Percentiles rank a stretch among this genome's conserved stretches.
These are phyloP conservation scores for Eilema sororculum DNA, from an alignment of 2,888 invertebrate genomes.

Conservation along the genomic window DNA sequence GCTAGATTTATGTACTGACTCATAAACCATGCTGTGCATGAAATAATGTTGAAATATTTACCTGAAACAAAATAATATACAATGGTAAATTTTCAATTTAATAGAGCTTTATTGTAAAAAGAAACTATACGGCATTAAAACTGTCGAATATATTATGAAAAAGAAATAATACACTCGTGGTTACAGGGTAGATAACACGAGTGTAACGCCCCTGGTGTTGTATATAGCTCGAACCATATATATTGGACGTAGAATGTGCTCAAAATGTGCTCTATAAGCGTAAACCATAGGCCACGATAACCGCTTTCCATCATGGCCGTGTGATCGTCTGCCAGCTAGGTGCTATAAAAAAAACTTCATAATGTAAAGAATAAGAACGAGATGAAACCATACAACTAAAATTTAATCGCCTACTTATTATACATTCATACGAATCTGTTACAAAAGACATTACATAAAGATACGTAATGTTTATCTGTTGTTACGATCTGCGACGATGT, in stretches of 20 bases:
- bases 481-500: constrained; percentile 60
- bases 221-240: too few relatives aligned
- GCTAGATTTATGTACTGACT: constrained; percentile 12
- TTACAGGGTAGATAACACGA: too few relatives aligned
- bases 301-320: too few relatives aligned
- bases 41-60: constrained; percentile 44
- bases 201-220: too few relatives aligned
- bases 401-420: neutral
- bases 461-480: constrained; percentile 56
- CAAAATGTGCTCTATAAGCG: too few relatives aligned
- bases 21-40: neutral
- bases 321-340: too few relatives aligned
- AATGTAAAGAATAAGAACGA: neutral
- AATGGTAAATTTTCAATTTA: too few relatives aligned
- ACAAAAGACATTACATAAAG: constrained; percentile 59
- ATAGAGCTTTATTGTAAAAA: too few relatives aligned
- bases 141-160: constrained; percentile 50
- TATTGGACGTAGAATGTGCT: too few relatives aligned
- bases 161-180: neutral
- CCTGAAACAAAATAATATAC: constrained; percentile 61
- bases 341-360: too few relatives aligned
- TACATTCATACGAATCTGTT: constrained; percentile 43
- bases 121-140: constrained; percentile 63
- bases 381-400: neutral
- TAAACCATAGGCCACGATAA: too few relatives aligned